These are phyloP conservation scores for Varanus salvator DNA, from an alignment of 2,113 vertebrate species.

Conservation along the genomic window DNA sequence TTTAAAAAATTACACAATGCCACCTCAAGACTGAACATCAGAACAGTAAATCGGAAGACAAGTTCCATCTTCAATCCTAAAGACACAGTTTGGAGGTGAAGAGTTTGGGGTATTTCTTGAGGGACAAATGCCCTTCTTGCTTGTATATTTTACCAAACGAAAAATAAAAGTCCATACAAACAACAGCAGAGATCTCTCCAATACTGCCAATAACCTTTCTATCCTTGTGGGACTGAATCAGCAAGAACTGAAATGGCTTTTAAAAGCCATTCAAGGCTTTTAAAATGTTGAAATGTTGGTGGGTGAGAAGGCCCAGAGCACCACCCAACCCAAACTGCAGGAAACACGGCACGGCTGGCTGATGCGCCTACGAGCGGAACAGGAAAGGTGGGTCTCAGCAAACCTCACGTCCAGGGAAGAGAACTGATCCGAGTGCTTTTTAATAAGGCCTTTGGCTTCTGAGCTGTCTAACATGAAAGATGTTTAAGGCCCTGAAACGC, in stretches of 20 bases:
- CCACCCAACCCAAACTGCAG: neutral
- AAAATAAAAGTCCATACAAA: too few relatives aligned
- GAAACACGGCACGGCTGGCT: conserved; percentile 49
- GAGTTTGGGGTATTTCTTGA: neutral
- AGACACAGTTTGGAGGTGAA: neutral
- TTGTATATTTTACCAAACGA: too few relatives aligned
- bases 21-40: neutral
- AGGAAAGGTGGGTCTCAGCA: neutral
- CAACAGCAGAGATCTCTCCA: too few relatives aligned
- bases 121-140: neutral
- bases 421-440: conserved; percentile 12
- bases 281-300: neutral
- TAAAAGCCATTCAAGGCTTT: too few relatives aligned
- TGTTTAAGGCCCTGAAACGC: conserved; percentile 60
- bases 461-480: conserved; percentile 33
- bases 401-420: neutral
- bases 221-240: too few relatives aligned
- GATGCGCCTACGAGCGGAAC: conserved; percentile 42
- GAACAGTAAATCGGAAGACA: neutral
- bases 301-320: neutral
- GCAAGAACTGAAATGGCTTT: too few relatives aligned
- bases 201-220: too few relatives aligned
- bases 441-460: neutral
- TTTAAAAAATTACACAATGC: neutral
- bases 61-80: neutral